phyloP scores from a whole-genome alignment of 2,113 vertebrate genomes.

The Coreoperca whiteheadi region DNA sequence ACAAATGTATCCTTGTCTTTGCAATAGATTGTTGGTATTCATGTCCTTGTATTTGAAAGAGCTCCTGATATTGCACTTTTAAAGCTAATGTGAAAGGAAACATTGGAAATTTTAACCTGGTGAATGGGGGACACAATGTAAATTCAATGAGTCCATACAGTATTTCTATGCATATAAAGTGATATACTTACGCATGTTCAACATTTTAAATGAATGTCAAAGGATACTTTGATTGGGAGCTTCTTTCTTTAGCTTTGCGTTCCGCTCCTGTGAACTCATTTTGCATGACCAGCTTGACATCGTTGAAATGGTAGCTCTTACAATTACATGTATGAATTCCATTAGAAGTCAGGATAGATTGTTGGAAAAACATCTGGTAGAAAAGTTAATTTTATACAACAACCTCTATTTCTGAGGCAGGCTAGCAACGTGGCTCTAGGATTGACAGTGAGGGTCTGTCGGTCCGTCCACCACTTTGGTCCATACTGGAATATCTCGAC shows the following conservation, averaged over 20 bases:
- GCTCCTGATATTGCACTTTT: not conserved
- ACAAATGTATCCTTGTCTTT: not conserved
- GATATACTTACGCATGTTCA: not conserved
- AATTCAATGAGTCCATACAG: not conserved
- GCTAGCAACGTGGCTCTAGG: too few relatives aligned
- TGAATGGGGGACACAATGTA: not conserved
- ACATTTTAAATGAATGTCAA: not conserved
- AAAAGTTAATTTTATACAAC: too few relatives aligned
- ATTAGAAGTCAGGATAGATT: not conserved
- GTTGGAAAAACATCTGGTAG: not conserved
- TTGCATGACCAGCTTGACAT: not conserved
- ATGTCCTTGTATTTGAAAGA: not conserved
- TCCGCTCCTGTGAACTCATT: not conserved
- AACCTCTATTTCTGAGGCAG: too few relatives aligned
- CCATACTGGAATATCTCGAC: too few relatives aligned
- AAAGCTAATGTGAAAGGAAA: not conserved
- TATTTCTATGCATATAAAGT: not conserved
- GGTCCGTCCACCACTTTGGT: too few relatives aligned
- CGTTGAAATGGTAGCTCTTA: not conserved
- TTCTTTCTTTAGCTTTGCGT: not conserved
- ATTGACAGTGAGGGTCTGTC: too few relatives aligned
- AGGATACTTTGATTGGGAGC: not conserved
- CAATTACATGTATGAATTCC: not conserved
- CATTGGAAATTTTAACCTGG: not conserved
- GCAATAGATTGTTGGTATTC: not conserved